phyloP scores from a whole-genome alignment of 2,888 invertebrate genomes.

The Chorisops tibialis region DNA sequence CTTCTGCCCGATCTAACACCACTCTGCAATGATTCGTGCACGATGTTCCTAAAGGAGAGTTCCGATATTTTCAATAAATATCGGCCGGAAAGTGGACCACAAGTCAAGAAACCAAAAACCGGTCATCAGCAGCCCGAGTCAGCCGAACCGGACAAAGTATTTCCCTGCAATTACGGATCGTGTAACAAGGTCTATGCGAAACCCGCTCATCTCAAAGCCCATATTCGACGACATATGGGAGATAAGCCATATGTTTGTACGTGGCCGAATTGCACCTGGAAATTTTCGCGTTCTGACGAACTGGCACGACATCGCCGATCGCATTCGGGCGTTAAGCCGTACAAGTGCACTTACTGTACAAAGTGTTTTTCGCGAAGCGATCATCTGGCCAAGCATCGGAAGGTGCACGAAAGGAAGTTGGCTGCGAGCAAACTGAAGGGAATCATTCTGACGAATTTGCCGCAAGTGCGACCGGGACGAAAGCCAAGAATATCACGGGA shows the following conservation, averaged over 20 bases:
- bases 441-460: slow-evolving; percentile 42
- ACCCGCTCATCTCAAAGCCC: slow-evolving; percentile 85
- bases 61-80: slow-evolving; percentile 46
- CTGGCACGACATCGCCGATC: slow-evolving; percentile 87
- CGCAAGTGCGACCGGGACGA: slow-evolving; percentile 47
- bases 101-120: not conserved
- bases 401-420: slow-evolving; percentile 70
- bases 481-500: slow-evolving; percentile 38
- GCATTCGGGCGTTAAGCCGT: slow-evolving; percentile 94
- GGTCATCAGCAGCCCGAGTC: not conserved
- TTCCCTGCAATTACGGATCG: slow-evolving; percentile 65
- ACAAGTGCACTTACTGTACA: slow-evolving; percentile 80
- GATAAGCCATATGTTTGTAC: slow-evolving; percentile 72
- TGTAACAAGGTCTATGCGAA: slow-evolving; percentile 84
- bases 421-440: slow-evolving; percentile 45
- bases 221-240: slow-evolving; percentile 77
- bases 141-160: slow-evolving; percentile 43
- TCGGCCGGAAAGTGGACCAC: slow-evolving; percentile 21
- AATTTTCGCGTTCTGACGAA: slow-evolving; percentile 92
- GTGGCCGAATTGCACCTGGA: slow-evolving; percentile 83
- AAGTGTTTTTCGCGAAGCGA: slow-evolving; percentile 92
- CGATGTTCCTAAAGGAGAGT: slow-evolving; percentile 54
- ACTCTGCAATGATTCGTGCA: slow-evolving; percentile 57
- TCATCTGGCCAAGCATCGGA: slow-evolving; percentile 88
- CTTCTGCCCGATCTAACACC: slow-evolving; percentile 56